Evolutionary conservation across 2,797 vertebrate genomes (phyloP).

Genomic region (Schizopygopsis malacanthus): DNA sequence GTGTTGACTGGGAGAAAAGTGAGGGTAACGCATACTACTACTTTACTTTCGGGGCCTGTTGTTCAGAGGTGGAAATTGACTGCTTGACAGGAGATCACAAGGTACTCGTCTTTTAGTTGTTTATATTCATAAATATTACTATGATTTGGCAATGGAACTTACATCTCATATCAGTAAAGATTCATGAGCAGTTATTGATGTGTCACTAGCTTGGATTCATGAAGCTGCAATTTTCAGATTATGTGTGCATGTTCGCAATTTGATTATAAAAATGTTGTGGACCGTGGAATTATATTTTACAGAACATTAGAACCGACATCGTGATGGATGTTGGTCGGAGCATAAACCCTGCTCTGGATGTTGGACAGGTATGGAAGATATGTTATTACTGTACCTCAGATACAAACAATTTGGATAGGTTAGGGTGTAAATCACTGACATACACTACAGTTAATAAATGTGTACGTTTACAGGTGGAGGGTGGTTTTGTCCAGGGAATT

Average conservation of each 20-base stretch:
- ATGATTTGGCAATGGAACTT: background rate
- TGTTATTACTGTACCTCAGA: background rate
- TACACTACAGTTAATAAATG: background rate
- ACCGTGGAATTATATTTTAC: slow-evolving; percentile 29
- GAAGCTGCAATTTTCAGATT: background rate
- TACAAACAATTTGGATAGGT: background rate
- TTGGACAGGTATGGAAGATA: slow-evolving; percentile 62
- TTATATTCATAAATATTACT: background rate
- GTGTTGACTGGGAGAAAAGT: slow-evolving; percentile 77
- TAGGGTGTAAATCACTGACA: background rate
- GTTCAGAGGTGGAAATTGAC: slow-evolving; percentile 81
- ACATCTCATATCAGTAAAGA: background rate
- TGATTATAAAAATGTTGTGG: background rate
- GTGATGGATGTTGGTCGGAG: slow-evolving; percentile 68
- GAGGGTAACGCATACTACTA: slow-evolving; percentile 71
- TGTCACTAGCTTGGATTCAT: background rate
- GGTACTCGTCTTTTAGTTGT: slow-evolving; percentile 58
- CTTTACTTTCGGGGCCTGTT: slow-evolving; percentile 73
- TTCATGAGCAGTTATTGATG: background rate
- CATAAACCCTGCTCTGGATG: slow-evolving; percentile 67
- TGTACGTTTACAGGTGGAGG: slow-evolving; percentile 74
- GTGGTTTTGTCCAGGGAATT: slow-evolving; percentile 77
- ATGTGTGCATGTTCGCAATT: background rate
- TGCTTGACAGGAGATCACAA: slow-evolving; percentile 79
- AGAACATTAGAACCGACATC: slow-evolving; percentile 67